A percentile compares a stretch with the other conserved stretches of the same genome.
phyloP scores from a whole-genome alignment of 2,888 invertebrate genomes.

The Conops quadrifasciatus region DNA sequence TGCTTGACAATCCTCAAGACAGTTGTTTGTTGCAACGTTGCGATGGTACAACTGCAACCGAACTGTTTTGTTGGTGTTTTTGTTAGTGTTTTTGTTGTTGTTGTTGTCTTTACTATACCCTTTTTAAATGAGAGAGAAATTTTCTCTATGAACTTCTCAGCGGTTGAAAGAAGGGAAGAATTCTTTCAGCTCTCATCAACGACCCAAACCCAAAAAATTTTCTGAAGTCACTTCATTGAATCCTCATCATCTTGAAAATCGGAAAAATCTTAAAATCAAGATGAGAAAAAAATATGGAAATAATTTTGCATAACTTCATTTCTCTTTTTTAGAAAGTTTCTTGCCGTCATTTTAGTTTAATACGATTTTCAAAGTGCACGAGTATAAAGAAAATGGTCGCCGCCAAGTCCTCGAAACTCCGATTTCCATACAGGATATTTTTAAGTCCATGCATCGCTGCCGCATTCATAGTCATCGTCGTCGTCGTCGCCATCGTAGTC shows the following conservation, averaged over 20 bases:
- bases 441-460: too few relatives aligned
- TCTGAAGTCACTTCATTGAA: too few relatives aligned
- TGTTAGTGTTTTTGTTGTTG: constrained; percentile 26
- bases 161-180: too few relatives aligned
- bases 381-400: not conserved
- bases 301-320: too few relatives aligned
- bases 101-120: constrained; percentile 38
- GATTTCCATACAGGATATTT: too few relatives aligned
- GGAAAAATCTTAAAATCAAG: too few relatives aligned
- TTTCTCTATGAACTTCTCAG: not conserved
- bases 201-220: not conserved
- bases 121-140: constrained; percentile 52
- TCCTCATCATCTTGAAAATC: too few relatives aligned
- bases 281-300: too few relatives aligned
- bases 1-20: constrained; percentile 51
- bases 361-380: too few relatives aligned
- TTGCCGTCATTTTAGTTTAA: constrained; percentile 20
- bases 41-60: constrained; percentile 29
- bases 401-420: too few relatives aligned
- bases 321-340: constrained; percentile 30
- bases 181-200: not conserved
- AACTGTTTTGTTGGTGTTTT: constrained; percentile 40
- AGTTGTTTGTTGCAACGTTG: constrained; percentile 18
- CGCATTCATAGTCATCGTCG: too few relatives aligned
- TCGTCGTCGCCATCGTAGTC: not conserved